Evolutionary conservation across 2,888 invertebrate species (phyloP), one percentile per base, ranked within the genome.

Genomic region (Polyploca ridens): DNA sequence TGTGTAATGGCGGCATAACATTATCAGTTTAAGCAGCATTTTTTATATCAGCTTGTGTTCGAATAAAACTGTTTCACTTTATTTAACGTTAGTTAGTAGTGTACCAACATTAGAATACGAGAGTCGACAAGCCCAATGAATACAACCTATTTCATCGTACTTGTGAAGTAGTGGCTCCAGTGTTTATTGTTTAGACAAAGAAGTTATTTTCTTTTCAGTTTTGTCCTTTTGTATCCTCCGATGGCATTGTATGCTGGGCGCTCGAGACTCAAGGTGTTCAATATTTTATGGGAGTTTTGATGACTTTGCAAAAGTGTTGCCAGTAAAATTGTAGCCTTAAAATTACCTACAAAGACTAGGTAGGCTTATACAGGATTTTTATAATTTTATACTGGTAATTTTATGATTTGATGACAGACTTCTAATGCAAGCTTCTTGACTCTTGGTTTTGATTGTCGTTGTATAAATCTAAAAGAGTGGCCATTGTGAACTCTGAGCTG

Each of bases 161-260:
- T 8, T n/a, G n/a, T 54, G 54, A 54, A 16, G 54, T 54, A 7
- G 10, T 54, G 16, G 54, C 19, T 3, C 19, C n/a, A n/a, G 54
- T 54, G 19, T 54, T 54, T 19, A 19, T 54, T 54, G 54, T 54
- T 54, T 54, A n/a, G 54, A 14, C 16, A 3, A 3, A 54, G n/a
- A 54, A 49, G n/a, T 16, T 49, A 54, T 54, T 54, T 54, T 54
- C 54, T 54, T 54, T 54, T 54, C 19, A 54, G 54, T 54, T 49
- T 54, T 19, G 19, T 54, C 54, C 54, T 54, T 54, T 46, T 54
- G 10, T 54, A 54, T 16, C 54, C 16, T 19, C 19, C 10, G 10
- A 19, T 54, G 54, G 16, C 19, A 54, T 54, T 54, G 54, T 54
- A 27, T 27, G 27, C 27, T 27, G 27, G 27, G 14, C 14, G 54